Evolutionary conservation across 2,113 vertebrate genomes (phyloP).

Genomic region (Tiliqua scincoides): DNA sequence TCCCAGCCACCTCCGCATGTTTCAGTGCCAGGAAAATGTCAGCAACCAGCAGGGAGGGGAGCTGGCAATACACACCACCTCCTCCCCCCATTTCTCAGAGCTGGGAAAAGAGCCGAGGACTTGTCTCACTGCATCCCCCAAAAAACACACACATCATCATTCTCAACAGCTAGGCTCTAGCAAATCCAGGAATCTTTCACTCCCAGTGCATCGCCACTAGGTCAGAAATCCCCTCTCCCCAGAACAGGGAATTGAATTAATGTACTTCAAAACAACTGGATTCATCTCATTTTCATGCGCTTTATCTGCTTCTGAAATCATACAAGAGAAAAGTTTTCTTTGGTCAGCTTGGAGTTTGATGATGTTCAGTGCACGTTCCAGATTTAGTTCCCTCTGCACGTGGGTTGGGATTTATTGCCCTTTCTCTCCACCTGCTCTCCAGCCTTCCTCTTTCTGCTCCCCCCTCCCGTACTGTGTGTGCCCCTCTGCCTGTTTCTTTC

Average conservation of each 20-base stretch:
- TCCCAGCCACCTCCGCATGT: slow-evolving; percentile 30
- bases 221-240: not conserved
- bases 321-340: not conserved
- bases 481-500: not conserved
- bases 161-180: not conserved
- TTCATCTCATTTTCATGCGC: not conserved
- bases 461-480: not conserved
- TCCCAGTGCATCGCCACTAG: not conserved
- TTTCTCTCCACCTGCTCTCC: not conserved
- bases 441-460: not conserved
- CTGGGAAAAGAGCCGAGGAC: slow-evolving; percentile 4
- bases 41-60: slow-evolving; percentile 19
- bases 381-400: not conserved
- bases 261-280: not conserved
- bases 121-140: not conserved
- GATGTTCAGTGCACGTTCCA: too few species aligned
- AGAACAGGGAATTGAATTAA: not conserved
- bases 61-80: slow-evolving; percentile 9
- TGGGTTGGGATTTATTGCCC: not conserved
- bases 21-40: slow-evolving; percentile 38
- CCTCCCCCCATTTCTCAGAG: not conserved
- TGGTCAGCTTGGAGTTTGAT: not conserved
- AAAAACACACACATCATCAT: not conserved
- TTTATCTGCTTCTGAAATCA: not conserved
- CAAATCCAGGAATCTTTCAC: not conserved